Evolutionary conservation across 2,113 vertebrate species (phyloP).

Genomic region (Brachypteracias leptosomus): DNA sequence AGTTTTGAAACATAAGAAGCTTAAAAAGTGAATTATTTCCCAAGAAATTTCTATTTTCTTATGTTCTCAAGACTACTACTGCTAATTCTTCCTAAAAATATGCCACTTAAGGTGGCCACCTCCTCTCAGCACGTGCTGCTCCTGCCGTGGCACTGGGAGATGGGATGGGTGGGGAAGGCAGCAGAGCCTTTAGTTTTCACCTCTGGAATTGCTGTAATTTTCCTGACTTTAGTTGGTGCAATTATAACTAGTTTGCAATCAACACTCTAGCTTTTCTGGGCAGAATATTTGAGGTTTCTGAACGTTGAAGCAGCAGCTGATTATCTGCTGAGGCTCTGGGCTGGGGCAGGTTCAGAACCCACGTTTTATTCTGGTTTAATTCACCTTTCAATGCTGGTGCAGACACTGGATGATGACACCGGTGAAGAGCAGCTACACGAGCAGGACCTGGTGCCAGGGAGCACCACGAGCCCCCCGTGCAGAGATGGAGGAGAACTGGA

Average conservation of each 20-base stretch:
- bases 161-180: neutral
- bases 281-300: neutral
- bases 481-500: neutral
- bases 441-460: neutral
- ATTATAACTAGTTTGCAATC: neutral
- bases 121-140: neutral
- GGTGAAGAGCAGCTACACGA: accelerated
- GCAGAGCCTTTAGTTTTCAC: neutral
- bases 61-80: no score
- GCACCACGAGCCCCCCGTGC: accelerated
- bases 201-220: neutral
- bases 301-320: neutral
- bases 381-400: neutral
- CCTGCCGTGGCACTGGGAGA: neutral
- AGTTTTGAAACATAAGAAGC: no score
- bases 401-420: neutral
- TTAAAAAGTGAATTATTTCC: no score
- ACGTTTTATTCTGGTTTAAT: neutral
- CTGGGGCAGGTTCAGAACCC: neutral
- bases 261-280: neutral
- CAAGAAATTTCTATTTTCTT: no score
- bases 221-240: neutral
- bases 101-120: no score
- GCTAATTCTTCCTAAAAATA: no score
- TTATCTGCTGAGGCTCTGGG: neutral